Evolutionary conservation across 2,113 vertebrate species (phyloP), one percentile per base, ranked within the genome.

Genomic region (Tupaia tana): DNA sequence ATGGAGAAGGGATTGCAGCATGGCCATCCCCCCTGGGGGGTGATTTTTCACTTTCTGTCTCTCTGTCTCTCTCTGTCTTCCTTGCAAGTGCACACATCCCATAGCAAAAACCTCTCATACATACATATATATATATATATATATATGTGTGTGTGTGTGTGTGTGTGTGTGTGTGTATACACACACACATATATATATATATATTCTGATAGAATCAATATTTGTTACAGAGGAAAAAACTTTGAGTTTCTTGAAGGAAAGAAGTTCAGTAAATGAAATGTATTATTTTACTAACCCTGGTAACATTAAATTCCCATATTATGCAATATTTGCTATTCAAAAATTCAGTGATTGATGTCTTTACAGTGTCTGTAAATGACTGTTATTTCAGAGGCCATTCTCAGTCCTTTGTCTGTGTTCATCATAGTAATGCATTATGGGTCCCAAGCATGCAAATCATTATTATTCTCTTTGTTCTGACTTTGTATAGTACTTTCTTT

Each of bases 271-370:
- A 94, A 77, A 27, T 78, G 10, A 78, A 95, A 83, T 66, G 2
- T 84, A 87, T 91, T 91, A 59, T 82, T 94, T 94, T 77, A 27
- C 20, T 93, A 85, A 82, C 11, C 20, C 90, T 67, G 7, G 4
- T 89, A 22, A 86, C 58, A 75, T 67, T 86, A 70, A 90, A 61
- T 96, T 73, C 27, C 22, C 24, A 29, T 89, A 81, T 86, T 75
- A 86, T 5, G 9, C 6, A 59, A 71, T 10, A 75, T 58, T 78
- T 77, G 7, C 20, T 89, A 20, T 81, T 85, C 22, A 54, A 70
- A 83, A 77, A 12, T 81, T 25, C 54, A 69, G 22, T 61, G 56
- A 91, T 54, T 66, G 14, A 34, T 66, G 27, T 75, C 15, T 31
- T 43, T 58, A 58, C 25, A 88, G 22, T 70, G 22, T 59, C 58